A percentile compares a stretch with the other conserved stretches of the same genome.
These are phyloP conservation scores for Aelia acuminata DNA, from an alignment of 2,888 invertebrate species.

Conservation along the genomic window DNA sequence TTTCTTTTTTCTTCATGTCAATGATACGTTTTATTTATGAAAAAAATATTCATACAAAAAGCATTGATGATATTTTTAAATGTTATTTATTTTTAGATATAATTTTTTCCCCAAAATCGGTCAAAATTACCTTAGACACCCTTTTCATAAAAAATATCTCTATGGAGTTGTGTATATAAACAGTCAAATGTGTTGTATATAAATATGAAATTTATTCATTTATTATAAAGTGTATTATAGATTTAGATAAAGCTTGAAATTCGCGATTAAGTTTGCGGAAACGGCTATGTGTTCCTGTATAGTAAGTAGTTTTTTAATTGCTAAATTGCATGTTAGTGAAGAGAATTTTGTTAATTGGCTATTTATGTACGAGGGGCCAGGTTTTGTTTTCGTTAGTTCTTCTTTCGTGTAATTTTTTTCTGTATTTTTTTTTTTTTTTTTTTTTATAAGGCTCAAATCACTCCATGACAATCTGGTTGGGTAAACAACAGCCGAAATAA, in stretches of 20 bases:
- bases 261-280: neutral
- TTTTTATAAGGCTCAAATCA: conserved; percentile 49
- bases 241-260: neutral
- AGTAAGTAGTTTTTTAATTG: neutral
- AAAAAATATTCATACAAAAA: too few relatives aligned
- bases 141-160: neutral
- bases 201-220: neutral
- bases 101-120: conserved; percentile 18
- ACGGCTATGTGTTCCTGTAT: conserved; percentile 39
- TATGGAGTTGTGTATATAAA: neutral
- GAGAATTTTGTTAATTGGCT: neutral
- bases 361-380: neutral
- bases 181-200: neutral
- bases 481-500: conserved; percentile 49
- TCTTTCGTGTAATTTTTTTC: too few relatives aligned
- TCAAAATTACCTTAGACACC: neutral
- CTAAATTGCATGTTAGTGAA: neutral
- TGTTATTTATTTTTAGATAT: neutral
- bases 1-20: too few relatives aligned
- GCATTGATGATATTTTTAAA: too few relatives aligned
- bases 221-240: neutral
- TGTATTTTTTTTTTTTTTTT: too few relatives aligned
- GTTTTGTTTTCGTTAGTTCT: too few relatives aligned
- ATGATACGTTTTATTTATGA: too few relatives aligned
- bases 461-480: conserved; percentile 53